Evolutionary conservation across 2,797 vertebrate species (phyloP).

Genomic region (Telmatherina bonti): DNA sequence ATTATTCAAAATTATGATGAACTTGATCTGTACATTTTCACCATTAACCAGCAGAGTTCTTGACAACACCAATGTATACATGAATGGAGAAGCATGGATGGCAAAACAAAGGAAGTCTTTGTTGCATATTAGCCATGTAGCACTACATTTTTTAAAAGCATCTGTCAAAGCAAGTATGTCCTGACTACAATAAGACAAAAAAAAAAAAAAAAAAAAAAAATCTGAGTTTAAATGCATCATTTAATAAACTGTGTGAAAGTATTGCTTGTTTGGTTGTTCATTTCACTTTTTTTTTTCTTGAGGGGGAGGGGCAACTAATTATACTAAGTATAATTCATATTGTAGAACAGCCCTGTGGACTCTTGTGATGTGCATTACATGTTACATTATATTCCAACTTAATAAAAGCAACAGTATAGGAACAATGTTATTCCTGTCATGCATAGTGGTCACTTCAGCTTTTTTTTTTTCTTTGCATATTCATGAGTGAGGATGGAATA

Average conservation of each 20-base stretch:
- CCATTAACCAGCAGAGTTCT: neutral
- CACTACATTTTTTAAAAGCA: neutral
- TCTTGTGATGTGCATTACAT: neutral
- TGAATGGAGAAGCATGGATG: neutral
- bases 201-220: too few species aligned
- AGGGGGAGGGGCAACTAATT: too few species aligned
- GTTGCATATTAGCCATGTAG: neutral
- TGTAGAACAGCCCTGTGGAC: too few species aligned
- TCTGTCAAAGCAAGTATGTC: neutral
- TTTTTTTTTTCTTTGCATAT: too few species aligned
- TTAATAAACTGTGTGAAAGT: neutral
- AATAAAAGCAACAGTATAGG: too few species aligned
- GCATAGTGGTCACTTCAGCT: too few species aligned
- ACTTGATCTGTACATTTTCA: conserved; percentile 1
- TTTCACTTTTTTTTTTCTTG: too few species aligned
- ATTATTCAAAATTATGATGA: neutral
- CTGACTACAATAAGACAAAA: neutral
- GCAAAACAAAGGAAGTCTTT: neutral
- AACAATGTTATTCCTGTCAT: too few species aligned
- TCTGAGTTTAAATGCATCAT: neutral
- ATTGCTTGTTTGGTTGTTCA: neutral
- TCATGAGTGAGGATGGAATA: too few species aligned
- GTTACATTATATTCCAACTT: too few species aligned
- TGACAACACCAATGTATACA: neutral
- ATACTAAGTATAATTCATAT: too few species aligned